A percentile compares a stretch with the other conserved stretches of the same genome.
phyloP scores from a whole-genome alignment of 2,888 invertebrate genomes.

The Drosophila multiciliata region DNA sequence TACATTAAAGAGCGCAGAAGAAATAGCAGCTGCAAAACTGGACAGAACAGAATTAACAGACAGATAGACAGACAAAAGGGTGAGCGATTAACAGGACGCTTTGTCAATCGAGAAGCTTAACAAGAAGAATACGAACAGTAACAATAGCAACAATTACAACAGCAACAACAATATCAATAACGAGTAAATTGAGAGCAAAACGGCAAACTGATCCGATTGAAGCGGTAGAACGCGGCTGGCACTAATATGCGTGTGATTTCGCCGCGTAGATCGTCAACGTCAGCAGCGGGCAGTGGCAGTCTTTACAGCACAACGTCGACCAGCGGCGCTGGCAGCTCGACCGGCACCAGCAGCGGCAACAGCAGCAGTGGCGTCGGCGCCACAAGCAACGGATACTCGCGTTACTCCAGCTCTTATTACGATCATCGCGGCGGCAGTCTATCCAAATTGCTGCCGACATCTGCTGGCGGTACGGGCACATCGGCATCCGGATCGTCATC shows the following conservation, averaged over 20 bases:
- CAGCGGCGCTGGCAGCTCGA: constrained; percentile 65
- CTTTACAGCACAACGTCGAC: constrained; percentile 84
- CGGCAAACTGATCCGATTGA: constrained; percentile 62
- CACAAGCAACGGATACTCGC: constrained; percentile 75
- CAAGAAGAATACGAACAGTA: constrained; percentile 11
- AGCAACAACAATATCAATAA: constrained; percentile 13
- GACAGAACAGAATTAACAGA: constrained; percentile 2
- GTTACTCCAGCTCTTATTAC: constrained; percentile 69
- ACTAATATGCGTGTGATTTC: constrained; percentile 86
- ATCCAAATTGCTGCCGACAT: constrained; percentile 73
- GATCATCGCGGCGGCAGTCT: constrained; percentile 81
- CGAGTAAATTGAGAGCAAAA: constrained; percentile 31
- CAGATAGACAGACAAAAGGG: constrained; percentile 2
- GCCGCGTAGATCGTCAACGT: constrained; percentile 84
- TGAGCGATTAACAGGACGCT: constrained; percentile 4
- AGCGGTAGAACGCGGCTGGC: constrained; percentile 66
- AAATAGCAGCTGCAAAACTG: constrained; percentile 11
- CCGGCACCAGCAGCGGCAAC: constrained; percentile 48
- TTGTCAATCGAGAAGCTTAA: constrained; percentile 1
- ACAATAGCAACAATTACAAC: constrained; percentile 1
- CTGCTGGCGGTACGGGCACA: constrained; percentile 41
- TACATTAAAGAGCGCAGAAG: not conserved
- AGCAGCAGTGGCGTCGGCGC: constrained; percentile 45
- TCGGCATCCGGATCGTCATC: constrained; percentile 34
- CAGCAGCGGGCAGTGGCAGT: constrained; percentile 84